Base-by-base conservation (phyloP, 2,797 vertebrate species). In the Scleropages formosus region DNA sequence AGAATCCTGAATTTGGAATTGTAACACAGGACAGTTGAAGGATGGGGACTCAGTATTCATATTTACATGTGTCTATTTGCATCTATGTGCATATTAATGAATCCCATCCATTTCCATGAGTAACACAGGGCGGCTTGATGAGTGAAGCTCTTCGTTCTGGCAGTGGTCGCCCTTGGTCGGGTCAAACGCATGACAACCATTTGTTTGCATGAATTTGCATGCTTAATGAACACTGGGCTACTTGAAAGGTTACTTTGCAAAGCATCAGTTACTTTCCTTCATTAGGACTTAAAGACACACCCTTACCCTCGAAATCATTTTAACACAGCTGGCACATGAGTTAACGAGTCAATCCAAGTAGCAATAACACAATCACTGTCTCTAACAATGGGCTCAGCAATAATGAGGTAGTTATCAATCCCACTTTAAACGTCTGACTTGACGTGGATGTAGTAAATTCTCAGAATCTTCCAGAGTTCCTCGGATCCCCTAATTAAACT, bases 181-280 rank as follows among this genome's bases (percentile, higher is more conserved):
- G 85, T 84, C 82, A 79, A 75, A 78, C 80, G 83, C 85, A 80
- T 79, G 85, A 82, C 82, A 84, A 77, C 87, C 87, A 87, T 89
- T 90, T 88, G 85, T 85, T 84, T 68, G 85, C 89, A 91, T 90
- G 84, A 79, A 91, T 92, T 90, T 89, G 85, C 89, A 91, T 90
- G 87, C 82, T 75, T 85, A 87, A 89, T 86, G 86, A 87, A 85
- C n/a, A 46, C 80, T 77, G 78, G 85, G 90, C 86, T 82, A 86
- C 87, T 80, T 74, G 81, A 86, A 84, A 87, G 87, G 87, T 86
- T 86, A 84, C 81, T 84, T 81, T 83, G 85, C 72, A 68, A 86
- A 80, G 80, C 86, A 80, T 86, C 85, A 79, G 80, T 77, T 75
- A 83, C 65, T 81, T 69, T 46, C 84, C 86, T 80, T 82, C 76